Conservation (phyloP, 1,140 invertebrate species). For the Calosoma granatense region DNA sequence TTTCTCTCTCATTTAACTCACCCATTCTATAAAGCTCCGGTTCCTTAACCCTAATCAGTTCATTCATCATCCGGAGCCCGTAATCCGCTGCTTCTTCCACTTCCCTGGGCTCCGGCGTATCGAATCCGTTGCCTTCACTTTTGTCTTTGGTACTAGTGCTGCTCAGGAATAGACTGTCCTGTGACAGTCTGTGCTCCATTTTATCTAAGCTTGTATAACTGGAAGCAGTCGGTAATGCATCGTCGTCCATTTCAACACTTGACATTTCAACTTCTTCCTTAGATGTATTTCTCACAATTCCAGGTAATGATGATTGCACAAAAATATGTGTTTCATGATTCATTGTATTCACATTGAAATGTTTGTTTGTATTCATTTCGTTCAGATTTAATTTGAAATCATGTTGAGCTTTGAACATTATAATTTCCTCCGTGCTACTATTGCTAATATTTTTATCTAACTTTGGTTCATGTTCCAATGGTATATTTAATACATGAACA, state of each 20-base stretch:
- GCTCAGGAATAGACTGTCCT: slow-evolving; percentile 13
- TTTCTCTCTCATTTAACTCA: slow-evolving; percentile 31
- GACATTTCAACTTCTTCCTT: not conserved
- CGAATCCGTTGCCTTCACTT: slow-evolving; percentile 16
- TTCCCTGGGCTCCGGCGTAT: slow-evolving; percentile 33
- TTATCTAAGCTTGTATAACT: not conserved
- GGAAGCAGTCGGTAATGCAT: not conserved
- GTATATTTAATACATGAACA: no score
- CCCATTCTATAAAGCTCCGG: slow-evolving; percentile 58
- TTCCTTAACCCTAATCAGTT: slow-evolving; percentile 53
- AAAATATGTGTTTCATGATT: not conserved
- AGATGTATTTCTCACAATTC: not conserved
- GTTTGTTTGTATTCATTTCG: not conserved
- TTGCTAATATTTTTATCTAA: no score
- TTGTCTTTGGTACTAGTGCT: no score
- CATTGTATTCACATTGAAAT: not conserved
- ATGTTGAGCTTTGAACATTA: no score
- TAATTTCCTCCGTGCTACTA: no score
- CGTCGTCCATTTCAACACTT: not conserved
- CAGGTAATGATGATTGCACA: not conserved
- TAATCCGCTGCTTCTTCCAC: slow-evolving; percentile 50
- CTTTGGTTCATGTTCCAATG: no score
- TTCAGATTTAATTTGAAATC: no score
- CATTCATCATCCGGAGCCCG: slow-evolving; percentile 53
- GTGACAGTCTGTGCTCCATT: slow-evolving; percentile 11